Evolutionary conservation across 1,140 invertebrate species (phyloP).

Genomic region (Pseudobourletiella spinata): DNA sequence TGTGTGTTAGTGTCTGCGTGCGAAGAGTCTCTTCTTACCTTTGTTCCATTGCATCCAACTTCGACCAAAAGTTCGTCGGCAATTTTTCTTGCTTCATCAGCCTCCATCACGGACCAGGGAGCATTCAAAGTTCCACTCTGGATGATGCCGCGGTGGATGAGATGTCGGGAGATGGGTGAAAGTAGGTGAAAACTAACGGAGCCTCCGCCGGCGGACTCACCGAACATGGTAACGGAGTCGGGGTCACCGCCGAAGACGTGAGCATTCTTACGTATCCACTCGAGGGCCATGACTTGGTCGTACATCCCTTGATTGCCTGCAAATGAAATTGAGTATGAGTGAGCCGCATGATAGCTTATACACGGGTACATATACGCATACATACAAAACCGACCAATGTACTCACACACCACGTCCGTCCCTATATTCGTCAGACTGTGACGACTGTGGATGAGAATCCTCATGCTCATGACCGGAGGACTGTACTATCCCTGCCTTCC

Average conservation of each 20-base stretch:
- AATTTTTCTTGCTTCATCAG: constrained; percentile 65
- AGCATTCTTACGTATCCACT: constrained; percentile 64
- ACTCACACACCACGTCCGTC: too few relatives aligned
- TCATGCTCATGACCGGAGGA: too few relatives aligned
- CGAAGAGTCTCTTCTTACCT: too few relatives aligned
- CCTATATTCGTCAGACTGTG: too few relatives aligned
- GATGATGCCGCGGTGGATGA: constrained; percentile 69
- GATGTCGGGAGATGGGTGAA: constrained; percentile 51
- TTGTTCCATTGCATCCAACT: constrained; percentile 63
- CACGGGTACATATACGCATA: too few relatives aligned
- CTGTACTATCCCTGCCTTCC: too few relatives aligned
- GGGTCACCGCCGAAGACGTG: constrained; percentile 43
- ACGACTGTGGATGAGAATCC: too few relatives aligned
- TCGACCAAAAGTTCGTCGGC: constrained; percentile 65
- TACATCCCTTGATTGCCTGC: constrained; percentile 51
- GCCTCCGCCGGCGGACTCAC: constrained; percentile 85
- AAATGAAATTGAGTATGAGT: not conserved
- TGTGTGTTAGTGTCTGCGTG: too few relatives aligned
- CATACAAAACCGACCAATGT: too few relatives aligned
- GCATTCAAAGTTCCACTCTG: constrained; percentile 80
- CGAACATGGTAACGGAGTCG: constrained; percentile 84
- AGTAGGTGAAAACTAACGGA: constrained; percentile 76
- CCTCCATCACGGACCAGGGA: constrained; percentile 80
- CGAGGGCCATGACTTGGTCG: constrained; percentile 83
- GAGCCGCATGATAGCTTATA: too few relatives aligned